Conservation (phyloP, 2,113 vertebrate genomes). For the Pholis gunnellus region DNA sequence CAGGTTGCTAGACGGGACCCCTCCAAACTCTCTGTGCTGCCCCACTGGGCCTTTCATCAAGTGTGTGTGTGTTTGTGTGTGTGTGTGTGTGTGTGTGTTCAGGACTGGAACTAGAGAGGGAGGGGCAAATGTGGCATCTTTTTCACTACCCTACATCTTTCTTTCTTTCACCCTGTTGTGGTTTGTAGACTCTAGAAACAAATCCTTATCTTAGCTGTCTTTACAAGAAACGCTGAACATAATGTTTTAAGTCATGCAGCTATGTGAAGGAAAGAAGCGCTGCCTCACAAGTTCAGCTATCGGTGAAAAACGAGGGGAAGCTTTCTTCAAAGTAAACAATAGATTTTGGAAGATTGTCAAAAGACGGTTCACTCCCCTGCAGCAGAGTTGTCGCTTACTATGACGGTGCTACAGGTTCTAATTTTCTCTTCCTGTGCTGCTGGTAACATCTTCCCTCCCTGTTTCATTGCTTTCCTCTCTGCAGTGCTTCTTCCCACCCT, state of each 20-base stretch:
- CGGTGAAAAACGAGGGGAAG: neutral
- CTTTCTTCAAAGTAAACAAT: slow-evolving; percentile 5
- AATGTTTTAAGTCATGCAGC: neutral
- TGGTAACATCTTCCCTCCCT: slow-evolving; percentile 44
- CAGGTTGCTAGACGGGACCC: slow-evolving; percentile 66
- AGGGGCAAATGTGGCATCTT: slow-evolving; percentile 55
- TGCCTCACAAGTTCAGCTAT: neutral
- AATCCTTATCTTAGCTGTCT: neutral
- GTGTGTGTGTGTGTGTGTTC: slow-evolving; percentile 39
- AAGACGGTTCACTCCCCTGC: slow-evolving; percentile 1
- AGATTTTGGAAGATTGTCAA: slow-evolving; percentile 1
- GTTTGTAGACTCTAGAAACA: neutral
- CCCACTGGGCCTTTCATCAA: slow-evolving; percentile 80
- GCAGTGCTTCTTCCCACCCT: slow-evolving; percentile 48
- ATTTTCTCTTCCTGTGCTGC: slow-evolving; percentile 38
- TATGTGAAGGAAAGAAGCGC: neutral
- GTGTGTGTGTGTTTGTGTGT: slow-evolving; percentile 51
- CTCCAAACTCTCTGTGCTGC: slow-evolving; percentile 67
- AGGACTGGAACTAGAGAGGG: slow-evolving; percentile 34
- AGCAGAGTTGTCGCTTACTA: slow-evolving; percentile 13
- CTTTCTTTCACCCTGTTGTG: neutral
- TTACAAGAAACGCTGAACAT: neutral
- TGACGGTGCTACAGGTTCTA: slow-evolving; percentile 35
- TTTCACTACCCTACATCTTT: slow-evolving; percentile 32
- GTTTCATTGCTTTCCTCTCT: slow-evolving; percentile 48